Percentiles rank a stretch among this genome's conserved stretches.
phyloP scores from a whole-genome alignment of 2,113 vertebrate genomes.

The Nycticryphes semicollaris region DNA sequence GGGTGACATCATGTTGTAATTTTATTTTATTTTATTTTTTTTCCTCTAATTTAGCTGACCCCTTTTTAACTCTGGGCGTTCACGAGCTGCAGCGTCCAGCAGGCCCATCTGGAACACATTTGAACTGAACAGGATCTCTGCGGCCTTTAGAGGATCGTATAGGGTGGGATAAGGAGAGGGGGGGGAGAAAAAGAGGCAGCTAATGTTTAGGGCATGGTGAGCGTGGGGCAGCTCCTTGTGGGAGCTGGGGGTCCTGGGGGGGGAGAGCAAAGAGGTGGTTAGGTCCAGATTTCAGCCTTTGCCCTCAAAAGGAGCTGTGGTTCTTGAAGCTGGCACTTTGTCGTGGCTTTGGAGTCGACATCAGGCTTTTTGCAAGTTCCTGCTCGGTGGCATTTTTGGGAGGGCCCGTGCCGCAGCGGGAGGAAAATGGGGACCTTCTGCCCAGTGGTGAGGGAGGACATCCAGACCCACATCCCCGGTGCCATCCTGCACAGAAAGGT shows the following conservation, averaged over 20 bases:
- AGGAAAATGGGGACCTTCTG: not conserved
- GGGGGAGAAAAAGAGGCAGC: not conserved
- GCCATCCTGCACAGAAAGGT: not conserved
- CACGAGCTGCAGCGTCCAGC: slow-evolving; percentile 51
- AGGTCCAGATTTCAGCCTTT: slow-evolving; percentile 26
- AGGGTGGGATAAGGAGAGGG: slow-evolving; percentile 28
- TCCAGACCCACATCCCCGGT: not conserved
- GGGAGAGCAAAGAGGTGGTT: not conserved
- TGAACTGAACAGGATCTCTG: slow-evolving; percentile 59
- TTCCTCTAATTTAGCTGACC: slow-evolving; percentile 46
- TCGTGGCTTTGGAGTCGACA: slow-evolving; percentile 48
- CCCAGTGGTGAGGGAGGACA: not conserved
- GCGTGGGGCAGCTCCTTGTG: slow-evolving; percentile 37
- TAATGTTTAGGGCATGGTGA: slow-evolving; percentile 15
- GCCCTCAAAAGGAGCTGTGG: slow-evolving; percentile 51
- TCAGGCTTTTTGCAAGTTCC: slow-evolving; percentile 53
- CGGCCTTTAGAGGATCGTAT: slow-evolving; percentile 62
- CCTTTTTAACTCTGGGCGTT: slow-evolving; percentile 71
- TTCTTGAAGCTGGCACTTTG: slow-evolving; percentile 57
- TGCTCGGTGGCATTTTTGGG: slow-evolving; percentile 10
- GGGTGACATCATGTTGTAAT: slow-evolving; percentile 13
- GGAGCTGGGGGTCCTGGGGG: not conserved
- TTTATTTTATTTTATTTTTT: not conserved
- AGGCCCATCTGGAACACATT: slow-evolving; percentile 78
- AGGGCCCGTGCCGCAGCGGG: not conserved